phyloP scores from a whole-genome alignment of 2,113 vertebrate species.

The Bubo blakistoni region DNA sequence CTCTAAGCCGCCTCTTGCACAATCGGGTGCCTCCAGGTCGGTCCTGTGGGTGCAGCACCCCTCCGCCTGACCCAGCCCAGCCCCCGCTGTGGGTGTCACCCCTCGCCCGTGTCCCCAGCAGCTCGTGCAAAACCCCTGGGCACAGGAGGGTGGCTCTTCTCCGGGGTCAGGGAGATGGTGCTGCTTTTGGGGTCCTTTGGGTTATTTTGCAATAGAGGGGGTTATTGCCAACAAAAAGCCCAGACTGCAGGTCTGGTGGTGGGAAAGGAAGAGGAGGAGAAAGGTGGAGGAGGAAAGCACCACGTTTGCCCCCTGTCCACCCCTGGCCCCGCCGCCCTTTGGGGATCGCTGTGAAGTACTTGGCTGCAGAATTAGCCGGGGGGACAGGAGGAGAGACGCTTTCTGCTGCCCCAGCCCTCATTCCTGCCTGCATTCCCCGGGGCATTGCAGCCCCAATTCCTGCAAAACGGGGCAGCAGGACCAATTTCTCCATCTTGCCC shows the following conservation, averaged over 20 bases:
- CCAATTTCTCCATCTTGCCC: not conserved
- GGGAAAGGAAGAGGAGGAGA: not conserved
- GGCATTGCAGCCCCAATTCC: not conserved
- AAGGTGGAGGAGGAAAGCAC: not conserved
- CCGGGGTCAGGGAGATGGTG: accelerated
- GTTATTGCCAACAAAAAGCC: not conserved
- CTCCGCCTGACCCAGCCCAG: not conserved
- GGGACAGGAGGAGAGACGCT: not conserved
- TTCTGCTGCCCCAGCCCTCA: not conserved
- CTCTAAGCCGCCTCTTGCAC: not conserved
- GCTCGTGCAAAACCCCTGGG: accelerated
- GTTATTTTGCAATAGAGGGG: not conserved
- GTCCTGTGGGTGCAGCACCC: not conserved
- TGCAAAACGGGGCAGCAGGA: not conserved
- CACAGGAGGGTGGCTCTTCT: accelerated
- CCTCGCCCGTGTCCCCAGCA: not conserved
- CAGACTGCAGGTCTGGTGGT: not conserved
- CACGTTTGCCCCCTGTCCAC: not conserved
- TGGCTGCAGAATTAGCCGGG: accelerated
- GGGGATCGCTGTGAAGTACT: accelerated
- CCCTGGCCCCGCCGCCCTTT: not conserved
- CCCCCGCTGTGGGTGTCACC: not conserved
- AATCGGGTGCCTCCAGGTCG: accelerated
- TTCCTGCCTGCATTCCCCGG: not conserved
- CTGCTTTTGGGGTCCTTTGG: not conserved